Percentiles rank a stretch among this genome's conserved stretches.
phyloP scores from a whole-genome alignment of 2,888 invertebrate genomes.

The Lampropteryx suffumata region DNA sequence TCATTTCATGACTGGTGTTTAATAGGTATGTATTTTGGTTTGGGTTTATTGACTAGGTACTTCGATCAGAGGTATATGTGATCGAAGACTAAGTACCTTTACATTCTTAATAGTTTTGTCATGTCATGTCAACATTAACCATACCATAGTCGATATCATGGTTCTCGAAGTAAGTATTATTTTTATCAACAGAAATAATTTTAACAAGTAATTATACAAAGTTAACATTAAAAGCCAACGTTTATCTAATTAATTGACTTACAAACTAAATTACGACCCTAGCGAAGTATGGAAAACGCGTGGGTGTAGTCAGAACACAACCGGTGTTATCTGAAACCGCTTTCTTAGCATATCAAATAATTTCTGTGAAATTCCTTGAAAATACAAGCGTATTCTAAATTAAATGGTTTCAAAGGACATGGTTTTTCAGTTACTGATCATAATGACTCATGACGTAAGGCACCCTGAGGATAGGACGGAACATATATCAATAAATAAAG shows the following conservation, averaged over 20 bases:
- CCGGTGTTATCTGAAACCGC: constrained; percentile 22
- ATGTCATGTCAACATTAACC: too few relatives aligned
- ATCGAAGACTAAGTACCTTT: too few relatives aligned
- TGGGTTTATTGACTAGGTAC: too few relatives aligned
- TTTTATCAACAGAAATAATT: too few relatives aligned
- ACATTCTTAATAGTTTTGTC: too few relatives aligned
- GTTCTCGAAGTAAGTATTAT: too few relatives aligned
- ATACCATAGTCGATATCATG: too few relatives aligned
- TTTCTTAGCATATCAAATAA: constrained; percentile 12
- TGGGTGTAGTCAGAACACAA: constrained; percentile 22
- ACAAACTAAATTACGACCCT: constrained; percentile 19
- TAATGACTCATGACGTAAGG: constrained; percentile 8
- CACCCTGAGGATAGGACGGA: constrained; percentile 41
- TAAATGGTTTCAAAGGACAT: constrained; percentile 22
- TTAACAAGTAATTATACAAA: constrained; percentile 11
- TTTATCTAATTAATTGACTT: constrained; percentile 23
- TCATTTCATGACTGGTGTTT: not conserved
- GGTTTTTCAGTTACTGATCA: constrained; percentile 41
- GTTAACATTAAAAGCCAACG: constrained; percentile 17
- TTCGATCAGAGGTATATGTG: too few relatives aligned
- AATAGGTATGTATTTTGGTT: too few relatives aligned
- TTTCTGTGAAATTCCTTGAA: constrained; percentile 7
- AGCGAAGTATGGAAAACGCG: constrained; percentile 21
- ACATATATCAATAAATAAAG: constrained; percentile 44
- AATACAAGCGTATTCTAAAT: constrained; percentile 13